Base-by-base conservation (phyloP, 2,113 vertebrate species). In the Tetrao urogallus region DNA sequence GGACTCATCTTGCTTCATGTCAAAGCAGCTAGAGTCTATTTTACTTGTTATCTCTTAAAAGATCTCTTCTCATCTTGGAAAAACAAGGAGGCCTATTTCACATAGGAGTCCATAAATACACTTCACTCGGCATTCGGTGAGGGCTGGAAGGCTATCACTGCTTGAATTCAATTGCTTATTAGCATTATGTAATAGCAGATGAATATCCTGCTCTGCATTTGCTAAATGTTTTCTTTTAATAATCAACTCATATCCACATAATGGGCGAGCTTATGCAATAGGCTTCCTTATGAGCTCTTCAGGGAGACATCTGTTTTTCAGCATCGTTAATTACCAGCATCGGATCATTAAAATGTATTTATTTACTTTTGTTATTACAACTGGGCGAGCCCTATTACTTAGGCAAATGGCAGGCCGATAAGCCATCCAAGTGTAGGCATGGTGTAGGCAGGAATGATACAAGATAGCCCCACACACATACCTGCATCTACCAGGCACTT, bases 171-270 rank as follows among this genome's bases (percentile, higher is more conserved):
- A 40, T 66, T 42, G 56, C 73, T 95, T 74, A 76, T 94, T 96
- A 18, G 74, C 94, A 89, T 97, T 97, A 96, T 88, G 81, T 88
- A 96, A 96, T 57, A 84, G 77, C 73, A 96, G 89, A 96, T 86
- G 79, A 94, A 72, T 89, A 86, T 96, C 87, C 93, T 78, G 72
- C 17, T 90, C 93, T 92, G 92, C 95, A 27, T 94, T 88, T 89
- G 91, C 90, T 97, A 97, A 96, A 96, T 96, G 94, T 96, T 95
- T 97, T 97, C 93, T 96, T 97, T 96, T 96, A 95, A 96, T 96
- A 95, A 96, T 88, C 94, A 58, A 45, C 93, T 91, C 74, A 18
- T 88, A 86, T 24, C 78, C 79, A 56, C 85, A 76, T 92, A 92
- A 96, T 95, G 86, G 91, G 73, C 30, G 42, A 30, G 67, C 70